These are phyloP conservation scores for Spodoptera picta DNA, from an alignment of 2,888 invertebrate species.

Conservation along the genomic window DNA sequence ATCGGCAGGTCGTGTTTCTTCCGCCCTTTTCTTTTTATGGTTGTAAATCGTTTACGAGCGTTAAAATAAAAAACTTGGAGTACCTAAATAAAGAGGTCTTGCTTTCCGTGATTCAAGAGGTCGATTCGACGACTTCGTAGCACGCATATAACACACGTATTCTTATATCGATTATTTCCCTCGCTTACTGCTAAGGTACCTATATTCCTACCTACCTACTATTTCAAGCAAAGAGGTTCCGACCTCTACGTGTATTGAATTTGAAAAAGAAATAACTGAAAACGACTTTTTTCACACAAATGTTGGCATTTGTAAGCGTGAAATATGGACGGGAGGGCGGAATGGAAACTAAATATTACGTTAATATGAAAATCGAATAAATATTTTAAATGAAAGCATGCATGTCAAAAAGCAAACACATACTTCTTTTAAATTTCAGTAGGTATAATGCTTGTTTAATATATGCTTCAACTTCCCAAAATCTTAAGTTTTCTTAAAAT, in stretches of 20 bases:
- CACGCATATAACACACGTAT: constrained; percentile 45
- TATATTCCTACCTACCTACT: constrained; percentile 14
- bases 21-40: constrained; percentile 26
- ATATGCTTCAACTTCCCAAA: too few species aligned
- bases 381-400: too few species aligned
- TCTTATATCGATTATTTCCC: constrained; percentile 60
- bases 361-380: not conserved
- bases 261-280: constrained; percentile 57
- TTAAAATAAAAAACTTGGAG: constrained; percentile 33
- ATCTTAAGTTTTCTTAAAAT: too few species aligned
- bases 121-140: constrained; percentile 18
- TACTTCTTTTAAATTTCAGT: too few species aligned
- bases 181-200: constrained; percentile 39
- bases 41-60: constrained; percentile 27
- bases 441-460: too few species aligned
- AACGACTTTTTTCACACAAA: constrained; percentile 41
- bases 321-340: constrained; percentile 27
- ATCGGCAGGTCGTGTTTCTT: constrained; percentile 21
- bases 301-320: constrained; percentile 19
- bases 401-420: too few species aligned
- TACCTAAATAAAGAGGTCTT: constrained; percentile 20
- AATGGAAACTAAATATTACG: constrained; percentile 37
- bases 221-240: constrained; percentile 36
- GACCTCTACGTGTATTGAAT: constrained; percentile 56
- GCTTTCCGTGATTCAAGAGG: constrained; percentile 42